These are phyloP conservation scores for Macheiramphus alcinus DNA, from an alignment of 2,113 vertebrate species.

Conservation along the genomic window DNA sequence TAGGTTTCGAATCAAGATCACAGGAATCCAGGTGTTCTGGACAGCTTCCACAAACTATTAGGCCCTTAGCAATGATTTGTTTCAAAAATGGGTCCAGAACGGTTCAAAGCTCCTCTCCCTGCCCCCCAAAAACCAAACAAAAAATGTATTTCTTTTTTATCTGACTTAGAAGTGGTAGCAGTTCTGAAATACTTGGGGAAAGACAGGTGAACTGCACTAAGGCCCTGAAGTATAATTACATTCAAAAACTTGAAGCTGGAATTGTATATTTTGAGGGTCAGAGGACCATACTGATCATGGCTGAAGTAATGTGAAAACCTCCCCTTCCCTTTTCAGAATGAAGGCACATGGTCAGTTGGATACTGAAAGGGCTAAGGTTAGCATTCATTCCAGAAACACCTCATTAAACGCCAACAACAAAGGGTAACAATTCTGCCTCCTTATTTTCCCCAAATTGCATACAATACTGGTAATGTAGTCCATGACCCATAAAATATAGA, in stretches of 20 bases:
- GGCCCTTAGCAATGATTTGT: neutral
- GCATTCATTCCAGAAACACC: neutral
- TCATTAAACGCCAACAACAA: neutral
- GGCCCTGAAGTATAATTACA: neutral
- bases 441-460: neutral
- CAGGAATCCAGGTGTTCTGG: neutral
- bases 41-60: neutral
- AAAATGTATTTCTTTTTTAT: neutral
- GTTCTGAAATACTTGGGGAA: neutral
- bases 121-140: accelerated
- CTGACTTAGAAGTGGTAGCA: neutral
- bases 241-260: neutral
- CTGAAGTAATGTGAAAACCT: neutral
- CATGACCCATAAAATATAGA: neutral
- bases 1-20: neutral
- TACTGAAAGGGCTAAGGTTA: neutral
- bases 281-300: neutral
- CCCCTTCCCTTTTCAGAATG: neutral
- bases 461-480: neutral
- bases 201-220: neutral
- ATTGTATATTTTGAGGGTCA: neutral
- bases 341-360: neutral
- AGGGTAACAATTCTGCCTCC: neutral
- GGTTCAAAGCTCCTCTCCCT: accelerated
- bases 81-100: neutral